Evolutionary conservation across 2,797 vertebrate genomes (phyloP).

Genomic region (Pteronotus mesoamericanus): DNA sequence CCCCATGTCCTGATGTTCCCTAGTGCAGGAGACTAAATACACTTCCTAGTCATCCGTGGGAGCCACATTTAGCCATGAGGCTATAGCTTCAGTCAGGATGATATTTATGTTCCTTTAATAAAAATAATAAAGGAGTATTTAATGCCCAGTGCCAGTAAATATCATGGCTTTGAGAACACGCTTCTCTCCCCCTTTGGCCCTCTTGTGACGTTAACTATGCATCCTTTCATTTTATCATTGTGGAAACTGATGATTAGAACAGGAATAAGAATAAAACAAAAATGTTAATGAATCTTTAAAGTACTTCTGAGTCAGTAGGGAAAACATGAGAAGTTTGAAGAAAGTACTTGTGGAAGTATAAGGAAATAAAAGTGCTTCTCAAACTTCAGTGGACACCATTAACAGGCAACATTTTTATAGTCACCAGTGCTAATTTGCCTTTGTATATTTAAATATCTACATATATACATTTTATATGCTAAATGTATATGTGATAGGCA

Average conservation of each 20-base stretch:
- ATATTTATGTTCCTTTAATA: not conserved
- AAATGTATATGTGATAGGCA: not conserved
- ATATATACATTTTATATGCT: not conserved
- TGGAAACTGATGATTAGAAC: not conserved
- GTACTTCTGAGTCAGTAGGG: not conserved
- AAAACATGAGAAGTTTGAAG: not conserved
- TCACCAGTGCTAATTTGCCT: not conserved
- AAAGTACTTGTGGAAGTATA: not conserved
- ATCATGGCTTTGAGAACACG: not conserved
- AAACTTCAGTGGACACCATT: not conserved
- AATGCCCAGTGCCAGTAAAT: not conserved
- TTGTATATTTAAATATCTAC: not conserved
- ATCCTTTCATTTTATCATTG: not conserved
- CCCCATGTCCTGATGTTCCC: not conserved
- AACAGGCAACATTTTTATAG: not conserved
- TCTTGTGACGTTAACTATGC: not conserved
- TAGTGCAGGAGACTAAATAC: not conserved
- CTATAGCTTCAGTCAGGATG: not conserved
- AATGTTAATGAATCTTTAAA: not conserved
- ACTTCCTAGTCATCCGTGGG: not conserved
- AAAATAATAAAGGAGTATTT: not conserved
- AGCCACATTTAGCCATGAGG: not conserved
- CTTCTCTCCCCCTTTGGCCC: not conserved
- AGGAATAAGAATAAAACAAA: not conserved
- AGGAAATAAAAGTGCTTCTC: not conserved